Evolutionary conservation across 2,113 vertebrate genomes (phyloP), one percentile per base, ranked within the genome.

Genomic region (Brachypteracias leptosomus): DNA sequence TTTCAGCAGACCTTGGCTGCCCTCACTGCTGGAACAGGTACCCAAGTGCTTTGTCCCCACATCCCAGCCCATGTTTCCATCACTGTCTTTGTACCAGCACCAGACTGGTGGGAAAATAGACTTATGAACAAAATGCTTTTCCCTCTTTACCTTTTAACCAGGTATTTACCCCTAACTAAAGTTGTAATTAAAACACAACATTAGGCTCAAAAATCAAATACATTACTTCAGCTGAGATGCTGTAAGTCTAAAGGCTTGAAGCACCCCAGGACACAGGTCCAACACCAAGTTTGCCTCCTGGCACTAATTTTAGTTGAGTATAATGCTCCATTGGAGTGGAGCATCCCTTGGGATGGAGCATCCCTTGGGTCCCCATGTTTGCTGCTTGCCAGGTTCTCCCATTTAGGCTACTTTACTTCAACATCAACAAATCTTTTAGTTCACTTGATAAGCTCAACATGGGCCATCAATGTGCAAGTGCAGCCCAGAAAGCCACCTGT

Each of bases 331-430:
- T 2, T 1, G 0, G 7, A 13, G 11, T 51, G 31, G 33, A 85
- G 24, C 42, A 71, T 12, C 57, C 55, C 12, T 54, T 0, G 0
- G 17, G 52, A n/a, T n/a, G n/a, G 33, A 85, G 24, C 42, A 71
- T 12, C 57, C 55, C 12, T 54, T 0, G 0, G 17, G 52, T 44
- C 16, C 10, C 24, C 4, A 3, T 28, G 16, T 40, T 75, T 1
- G 0, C 29, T 82, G 33, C 25, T 62, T 55, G n/a, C 33, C 38
- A 33, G 4, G 6, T 52, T 76, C 18, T 81, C 49, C 29, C 28
- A 13, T 44, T 24, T 40, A 25, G 80, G 42, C 35, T 57, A 35
- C 35, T 77, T 74, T 67, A 72, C 21, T 79, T 70, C 46, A 40
- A 31, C 76, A 19, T 33, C 21, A 25, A 38, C 13, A 10, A 65